Percentiles rank a stretch among this genome's conserved stretches.
These are phyloP conservation scores for Ridgeia piscesae DNA, from an alignment of 1,140 invertebrate species.

Conservation along the genomic window DNA sequence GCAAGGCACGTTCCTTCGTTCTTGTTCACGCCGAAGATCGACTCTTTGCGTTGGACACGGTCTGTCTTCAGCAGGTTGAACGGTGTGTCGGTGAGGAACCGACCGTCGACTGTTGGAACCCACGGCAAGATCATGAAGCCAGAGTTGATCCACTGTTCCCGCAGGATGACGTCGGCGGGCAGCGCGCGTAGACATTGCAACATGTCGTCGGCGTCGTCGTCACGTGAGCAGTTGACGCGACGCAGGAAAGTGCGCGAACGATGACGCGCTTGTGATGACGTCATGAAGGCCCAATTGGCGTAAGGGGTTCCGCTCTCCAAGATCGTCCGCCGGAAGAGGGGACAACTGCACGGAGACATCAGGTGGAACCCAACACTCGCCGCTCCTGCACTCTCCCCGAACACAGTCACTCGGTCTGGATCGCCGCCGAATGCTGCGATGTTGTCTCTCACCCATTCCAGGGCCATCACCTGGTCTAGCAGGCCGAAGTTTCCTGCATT, in stretches of 20 bases:
- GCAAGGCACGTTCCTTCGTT: conserved; percentile 28
- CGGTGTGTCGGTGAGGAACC: conserved; percentile 26
- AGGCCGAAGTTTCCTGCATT: conserved; percentile 64
- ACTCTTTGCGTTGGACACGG: conserved; percentile 16
- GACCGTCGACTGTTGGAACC: conserved; percentile 26
- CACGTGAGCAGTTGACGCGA: conserved; percentile 17
- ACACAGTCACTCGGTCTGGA: conserved; percentile 41
- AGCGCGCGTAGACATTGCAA: conserved; percentile 74
- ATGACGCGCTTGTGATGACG: conserved; percentile 75
- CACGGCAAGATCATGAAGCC: conserved; percentile 27
- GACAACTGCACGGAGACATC: conserved; percentile 76
- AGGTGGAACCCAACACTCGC: conserved; percentile 88
- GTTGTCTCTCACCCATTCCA: conserved; percentile 64
- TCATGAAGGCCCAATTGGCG: conserved; percentile 87
- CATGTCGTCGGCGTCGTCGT: conserved; percentile 66
- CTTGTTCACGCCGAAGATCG: conserved; percentile 26
- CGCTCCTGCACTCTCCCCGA: conserved; percentile 82
- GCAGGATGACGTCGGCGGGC: conserved; percentile 75
- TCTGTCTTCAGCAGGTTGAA: conserved; percentile 17
- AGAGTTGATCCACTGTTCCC: conserved; percentile 71
- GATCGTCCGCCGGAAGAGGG: conserved; percentile 77
- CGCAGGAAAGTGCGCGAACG: conserved; percentile 57
- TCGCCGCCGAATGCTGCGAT: conserved; percentile 49
- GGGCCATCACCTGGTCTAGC: conserved; percentile 66
- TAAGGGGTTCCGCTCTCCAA: conserved; percentile 64